These are phyloP conservation scores for Coptotermes formosanus DNA, from an alignment of 1,140 invertebrate species.

Conservation along the genomic window DNA sequence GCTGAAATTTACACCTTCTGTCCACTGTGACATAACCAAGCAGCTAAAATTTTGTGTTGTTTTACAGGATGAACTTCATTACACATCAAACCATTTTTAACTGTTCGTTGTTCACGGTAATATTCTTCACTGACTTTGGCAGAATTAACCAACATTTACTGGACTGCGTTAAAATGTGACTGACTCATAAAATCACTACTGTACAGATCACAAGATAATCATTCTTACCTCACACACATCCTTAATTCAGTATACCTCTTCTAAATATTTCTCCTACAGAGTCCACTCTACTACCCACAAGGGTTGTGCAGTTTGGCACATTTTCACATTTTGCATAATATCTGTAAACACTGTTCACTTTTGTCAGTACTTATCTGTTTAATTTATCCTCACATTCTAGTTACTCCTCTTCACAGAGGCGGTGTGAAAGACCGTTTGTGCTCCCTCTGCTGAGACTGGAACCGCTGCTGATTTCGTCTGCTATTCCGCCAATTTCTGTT, in stretches of 20 bases:
- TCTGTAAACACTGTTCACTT: no score
- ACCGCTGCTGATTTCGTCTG: not conserved
- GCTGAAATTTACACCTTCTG: conserved; percentile 9
- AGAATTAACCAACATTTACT: not conserved
- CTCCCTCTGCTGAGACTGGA: not conserved
- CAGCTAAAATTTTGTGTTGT: not conserved
- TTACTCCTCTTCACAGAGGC: not conserved
- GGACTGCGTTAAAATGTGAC: not conserved
- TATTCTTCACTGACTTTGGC: not conserved
- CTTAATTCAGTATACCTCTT: no score
- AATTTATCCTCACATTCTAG: not conserved
- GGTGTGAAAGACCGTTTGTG: conserved; percentile 22
- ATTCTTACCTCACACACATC: no score
- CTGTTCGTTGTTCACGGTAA: not conserved
- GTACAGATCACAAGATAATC: no score
- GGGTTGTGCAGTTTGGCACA: not conserved
- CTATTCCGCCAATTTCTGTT: conserved; percentile 22
- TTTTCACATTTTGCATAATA: no score
- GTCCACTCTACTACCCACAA: not conserved
- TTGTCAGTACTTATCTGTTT: no score
- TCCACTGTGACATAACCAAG: not conserved
- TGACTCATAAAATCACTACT: no score
- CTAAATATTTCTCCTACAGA: not conserved
- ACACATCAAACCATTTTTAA: not conserved
- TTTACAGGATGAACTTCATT: not conserved